phyloP scores from a whole-genome alignment of 2,113 vertebrate species.

The Vanacampus margaritifer region DNA sequence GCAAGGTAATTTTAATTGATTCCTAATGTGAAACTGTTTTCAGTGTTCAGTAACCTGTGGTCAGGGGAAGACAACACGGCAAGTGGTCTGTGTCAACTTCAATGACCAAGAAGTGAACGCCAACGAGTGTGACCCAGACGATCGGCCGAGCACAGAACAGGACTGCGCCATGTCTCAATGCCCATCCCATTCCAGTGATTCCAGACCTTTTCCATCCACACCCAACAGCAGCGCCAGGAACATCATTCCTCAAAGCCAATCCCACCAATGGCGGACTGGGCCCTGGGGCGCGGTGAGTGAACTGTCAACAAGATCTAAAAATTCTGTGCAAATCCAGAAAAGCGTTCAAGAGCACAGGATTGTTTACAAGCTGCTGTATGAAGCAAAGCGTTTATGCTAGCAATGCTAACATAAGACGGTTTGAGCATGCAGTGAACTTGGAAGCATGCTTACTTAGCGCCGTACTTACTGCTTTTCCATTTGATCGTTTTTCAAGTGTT shows the following conservation, averaged over 20 bases:
- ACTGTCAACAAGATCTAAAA: neutral
- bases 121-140: constrained; percentile 86
- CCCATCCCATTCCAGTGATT: constrained; percentile 76
- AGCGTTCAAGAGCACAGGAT: neutral
- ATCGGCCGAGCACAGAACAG: constrained; percentile 83
- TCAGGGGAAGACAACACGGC: constrained; percentile 88
- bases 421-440: too few relatives aligned
- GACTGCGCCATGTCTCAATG: constrained; percentile 92
- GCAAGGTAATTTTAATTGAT: neutral
- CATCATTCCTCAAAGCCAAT: constrained; percentile 70
- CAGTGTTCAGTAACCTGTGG: constrained; percentile 96
- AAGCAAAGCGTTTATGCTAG: neutral
- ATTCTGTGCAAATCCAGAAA: neutral
- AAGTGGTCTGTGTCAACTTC: constrained; percentile 89
- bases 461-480: too few relatives aligned
- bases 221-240: constrained; percentile 68
- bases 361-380: neutral
- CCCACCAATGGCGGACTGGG: constrained; percentile 93
- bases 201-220: constrained; percentile 70
- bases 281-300: constrained; percentile 95
- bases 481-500: too few relatives aligned
- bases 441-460: too few relatives aligned
- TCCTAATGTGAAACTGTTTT: constrained; percentile 4
- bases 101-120: constrained; percentile 83
- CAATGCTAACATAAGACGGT: too few relatives aligned